phyloP scores from a whole-genome alignment of 2,113 vertebrate genomes.

The Tringa solitaria region DNA sequence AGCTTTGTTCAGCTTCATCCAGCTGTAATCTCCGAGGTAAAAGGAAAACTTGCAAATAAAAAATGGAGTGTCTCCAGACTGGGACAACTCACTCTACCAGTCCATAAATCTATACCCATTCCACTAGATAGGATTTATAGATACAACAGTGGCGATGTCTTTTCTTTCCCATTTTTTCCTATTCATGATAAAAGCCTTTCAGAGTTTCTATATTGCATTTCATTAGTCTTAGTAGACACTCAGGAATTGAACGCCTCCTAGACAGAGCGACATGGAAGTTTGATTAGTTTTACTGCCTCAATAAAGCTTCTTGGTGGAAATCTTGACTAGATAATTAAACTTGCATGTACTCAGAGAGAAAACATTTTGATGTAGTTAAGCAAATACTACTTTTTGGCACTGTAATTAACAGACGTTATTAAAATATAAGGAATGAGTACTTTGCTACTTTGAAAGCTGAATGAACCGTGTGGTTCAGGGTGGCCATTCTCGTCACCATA shows the following conservation, averaged over 20 bases:
- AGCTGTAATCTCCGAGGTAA: background rate
- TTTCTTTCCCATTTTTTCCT: background rate
- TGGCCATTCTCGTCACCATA: background rate
- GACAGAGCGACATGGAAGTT: background rate
- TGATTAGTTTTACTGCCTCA: background rate
- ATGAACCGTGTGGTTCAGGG: background rate
- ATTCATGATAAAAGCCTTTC: background rate
- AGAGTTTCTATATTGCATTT: background rate
- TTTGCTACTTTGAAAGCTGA: background rate
- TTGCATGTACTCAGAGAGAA: background rate
- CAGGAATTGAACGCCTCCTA: background rate
- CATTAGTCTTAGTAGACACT: background rate
- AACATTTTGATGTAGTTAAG: background rate
- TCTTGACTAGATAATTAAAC: conserved; percentile 16
- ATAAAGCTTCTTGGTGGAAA: conserved; percentile 12
- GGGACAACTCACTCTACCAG: background rate
- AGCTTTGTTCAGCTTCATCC: background rate
- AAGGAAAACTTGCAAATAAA: background rate
- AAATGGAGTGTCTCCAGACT: background rate
- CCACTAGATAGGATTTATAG: background rate
- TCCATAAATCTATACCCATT: background rate
- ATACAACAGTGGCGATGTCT: fast-evolving
- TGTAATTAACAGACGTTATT: background rate
- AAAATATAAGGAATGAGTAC: background rate
- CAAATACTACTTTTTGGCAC: conserved; percentile 1